phyloP scores from a whole-genome alignment of 1,140 invertebrate species.

The Parapsyche elsis region DNA sequence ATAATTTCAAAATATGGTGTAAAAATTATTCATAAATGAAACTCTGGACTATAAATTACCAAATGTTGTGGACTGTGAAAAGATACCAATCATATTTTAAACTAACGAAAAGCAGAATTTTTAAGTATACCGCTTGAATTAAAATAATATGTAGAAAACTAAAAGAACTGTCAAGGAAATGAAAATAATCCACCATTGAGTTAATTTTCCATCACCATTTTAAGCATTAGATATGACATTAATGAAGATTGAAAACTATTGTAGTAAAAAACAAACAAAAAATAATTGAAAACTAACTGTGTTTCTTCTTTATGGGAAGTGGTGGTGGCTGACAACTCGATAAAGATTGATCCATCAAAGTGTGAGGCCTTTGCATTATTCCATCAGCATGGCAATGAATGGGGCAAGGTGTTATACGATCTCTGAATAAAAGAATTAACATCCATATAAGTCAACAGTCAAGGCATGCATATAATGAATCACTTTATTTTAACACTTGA shows the following conservation, averaged over 20 bases:
- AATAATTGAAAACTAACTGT: constrained; percentile 81
- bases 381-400: constrained; percentile 55
- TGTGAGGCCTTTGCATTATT: constrained; percentile 63
- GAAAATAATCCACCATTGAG: not conserved
- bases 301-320: constrained; percentile 89
- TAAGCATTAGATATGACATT: not conserved
- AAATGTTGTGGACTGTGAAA: too few species aligned
- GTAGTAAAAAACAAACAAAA: not conserved
- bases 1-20: too few species aligned
- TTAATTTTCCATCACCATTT: constrained; percentile 23
- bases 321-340: constrained; percentile 84
- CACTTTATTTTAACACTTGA: not conserved
- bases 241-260: not conserved
- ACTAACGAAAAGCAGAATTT: too few species aligned
- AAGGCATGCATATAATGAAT: not conserved
- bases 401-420: constrained; percentile 41
- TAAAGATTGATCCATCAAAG: constrained; percentile 63
- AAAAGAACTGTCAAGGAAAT: not conserved
- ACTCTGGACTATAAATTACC: too few species aligned
- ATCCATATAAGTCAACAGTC: not conserved
- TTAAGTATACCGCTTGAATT: too few species aligned
- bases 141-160: too few species aligned
- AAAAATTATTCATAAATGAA: too few species aligned
- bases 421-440: constrained; percentile 57
- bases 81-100: too few species aligned